phyloP scores from a whole-genome alignment of 2,888 invertebrate genomes.

The Crematogaster levior region DNA sequence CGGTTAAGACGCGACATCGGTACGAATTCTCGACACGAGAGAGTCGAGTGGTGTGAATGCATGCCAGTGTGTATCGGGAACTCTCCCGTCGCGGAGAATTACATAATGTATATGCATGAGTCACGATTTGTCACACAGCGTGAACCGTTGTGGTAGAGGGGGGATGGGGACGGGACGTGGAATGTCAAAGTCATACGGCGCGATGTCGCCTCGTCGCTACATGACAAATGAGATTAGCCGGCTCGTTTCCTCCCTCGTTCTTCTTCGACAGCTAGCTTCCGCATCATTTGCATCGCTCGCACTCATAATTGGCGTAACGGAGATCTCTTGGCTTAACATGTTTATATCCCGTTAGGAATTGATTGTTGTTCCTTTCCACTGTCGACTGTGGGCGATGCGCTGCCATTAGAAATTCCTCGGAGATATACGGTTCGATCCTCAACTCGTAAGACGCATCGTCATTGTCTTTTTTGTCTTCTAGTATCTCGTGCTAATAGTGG shows the following conservation, averaged over 20 bases:
- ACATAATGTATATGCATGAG: slow-evolving; percentile 72
- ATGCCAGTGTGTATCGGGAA: slow-evolving; percentile 45
- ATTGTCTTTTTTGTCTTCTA: background rate
- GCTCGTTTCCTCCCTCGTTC: background rate
- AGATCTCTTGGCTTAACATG: slow-evolving; percentile 18
- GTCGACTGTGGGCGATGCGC: slow-evolving; percentile 65
- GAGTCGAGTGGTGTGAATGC: slow-evolving; percentile 33
- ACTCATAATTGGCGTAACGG: background rate
- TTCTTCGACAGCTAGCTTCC: background rate
- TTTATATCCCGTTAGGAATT: slow-evolving; percentile 13
- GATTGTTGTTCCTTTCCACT: slow-evolving; percentile 39
- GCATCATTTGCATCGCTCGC: background rate
- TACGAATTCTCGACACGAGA: background rate
- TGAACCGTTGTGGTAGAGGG: too few species aligned
- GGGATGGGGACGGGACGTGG: slow-evolving; percentile 53
- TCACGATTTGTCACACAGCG: slow-evolving; percentile 68
- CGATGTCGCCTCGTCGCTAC: slow-evolving; percentile 37
- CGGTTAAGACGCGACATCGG: background rate
- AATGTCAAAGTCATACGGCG: slow-evolving; percentile 70
- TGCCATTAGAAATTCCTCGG: slow-evolving; percentile 65
- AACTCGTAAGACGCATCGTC: background rate
- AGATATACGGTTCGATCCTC: slow-evolving; percentile 41
- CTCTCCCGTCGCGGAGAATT: slow-evolving; percentile 61
- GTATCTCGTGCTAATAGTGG: background rate
- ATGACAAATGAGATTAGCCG: slow-evolving; percentile 58